Conservation (phyloP, 2,797 vertebrate species). For the Austrolebias charrua region DNA sequence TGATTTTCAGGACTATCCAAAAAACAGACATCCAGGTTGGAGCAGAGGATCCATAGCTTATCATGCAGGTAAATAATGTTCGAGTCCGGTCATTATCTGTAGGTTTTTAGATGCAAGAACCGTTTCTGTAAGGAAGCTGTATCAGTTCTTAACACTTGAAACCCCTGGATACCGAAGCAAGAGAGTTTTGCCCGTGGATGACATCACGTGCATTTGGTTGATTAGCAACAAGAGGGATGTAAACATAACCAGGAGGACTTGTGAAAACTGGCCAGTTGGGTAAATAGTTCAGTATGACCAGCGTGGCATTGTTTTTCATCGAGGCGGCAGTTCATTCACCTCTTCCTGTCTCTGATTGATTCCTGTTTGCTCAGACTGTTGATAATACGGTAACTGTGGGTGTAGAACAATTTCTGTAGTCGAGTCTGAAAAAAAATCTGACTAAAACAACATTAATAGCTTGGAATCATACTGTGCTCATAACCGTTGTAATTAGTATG, state of each 20-base stretch:
- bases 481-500: background rate
- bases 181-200: background rate
- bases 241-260: conserved; percentile 3
- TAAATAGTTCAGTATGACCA: background rate
- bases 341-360: conserved; percentile 12
- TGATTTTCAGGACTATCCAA: conserved; percentile 88
- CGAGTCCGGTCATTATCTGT: conserved; percentile 1
- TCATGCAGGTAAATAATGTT: conserved; percentile 86
- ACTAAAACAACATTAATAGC: background rate
- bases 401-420: background rate
- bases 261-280: conserved; percentile 1
- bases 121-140: conserved; percentile 1
- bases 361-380: conserved; percentile 1
- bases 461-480: background rate
- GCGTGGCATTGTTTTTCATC: background rate
- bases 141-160: background rate
- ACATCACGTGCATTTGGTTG: conserved; percentile 5
- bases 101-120: background rate
- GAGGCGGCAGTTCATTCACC: background rate
- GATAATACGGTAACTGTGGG: background rate
- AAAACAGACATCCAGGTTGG: conserved; percentile 95
- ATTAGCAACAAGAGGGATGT: conserved; percentile 9
- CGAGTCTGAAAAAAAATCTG: background rate
- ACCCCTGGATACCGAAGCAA: background rate
- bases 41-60: conserved; percentile 95